phyloP scores from a whole-genome alignment of 1,140 invertebrate genomes.

The Drosophila mojavensis region DNA sequence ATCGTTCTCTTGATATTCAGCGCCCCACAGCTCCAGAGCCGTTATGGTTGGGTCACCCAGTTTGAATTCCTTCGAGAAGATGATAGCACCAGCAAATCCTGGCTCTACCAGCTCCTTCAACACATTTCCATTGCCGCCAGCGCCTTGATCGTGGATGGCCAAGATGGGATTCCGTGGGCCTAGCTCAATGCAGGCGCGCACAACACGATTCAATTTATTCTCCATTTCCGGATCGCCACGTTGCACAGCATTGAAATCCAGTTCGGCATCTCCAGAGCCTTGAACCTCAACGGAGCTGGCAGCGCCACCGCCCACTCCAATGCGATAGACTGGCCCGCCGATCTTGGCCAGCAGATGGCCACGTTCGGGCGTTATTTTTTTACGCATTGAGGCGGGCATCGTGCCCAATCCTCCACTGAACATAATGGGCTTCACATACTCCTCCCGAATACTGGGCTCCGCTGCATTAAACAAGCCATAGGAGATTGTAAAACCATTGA shows the following conservation, averaged over 20 bases:
- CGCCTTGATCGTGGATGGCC: constrained; percentile 89
- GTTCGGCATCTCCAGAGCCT: constrained; percentile 92
- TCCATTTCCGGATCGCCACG: constrained; percentile 99
- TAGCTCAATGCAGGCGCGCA: constrained; percentile 95
- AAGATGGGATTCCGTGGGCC: constrained; percentile 94
- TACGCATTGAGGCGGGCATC: constrained; percentile 85
- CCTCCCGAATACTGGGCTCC: constrained; percentile 88
- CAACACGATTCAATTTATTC: constrained; percentile 97
- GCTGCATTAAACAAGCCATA: constrained; percentile 90
- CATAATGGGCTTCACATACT: constrained; percentile 99
- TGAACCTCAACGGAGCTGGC: constrained; percentile 97
- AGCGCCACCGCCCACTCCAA: constrained; percentile 98
- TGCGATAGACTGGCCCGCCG: constrained; percentile 97
- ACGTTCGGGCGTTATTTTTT: constrained; percentile 59
- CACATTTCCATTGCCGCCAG: constrained; percentile 99
- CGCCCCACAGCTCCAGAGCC: constrained; percentile 97
- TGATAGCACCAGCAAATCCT: constrained; percentile 91
- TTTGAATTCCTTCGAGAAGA: constrained; percentile 94
- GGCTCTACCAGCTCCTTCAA: constrained; percentile 98
- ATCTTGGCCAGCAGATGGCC: constrained; percentile 96
- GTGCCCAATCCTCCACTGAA: constrained; percentile 98
- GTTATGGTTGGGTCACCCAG: constrained; percentile 97
- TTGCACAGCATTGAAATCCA: constrained; percentile 98
- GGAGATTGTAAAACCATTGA: constrained; percentile 95
- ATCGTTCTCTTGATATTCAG: constrained; percentile 99